Evolutionary conservation across 2,888 invertebrate species (phyloP).

Genomic region (Lepetodrilus schrolli): DNA sequence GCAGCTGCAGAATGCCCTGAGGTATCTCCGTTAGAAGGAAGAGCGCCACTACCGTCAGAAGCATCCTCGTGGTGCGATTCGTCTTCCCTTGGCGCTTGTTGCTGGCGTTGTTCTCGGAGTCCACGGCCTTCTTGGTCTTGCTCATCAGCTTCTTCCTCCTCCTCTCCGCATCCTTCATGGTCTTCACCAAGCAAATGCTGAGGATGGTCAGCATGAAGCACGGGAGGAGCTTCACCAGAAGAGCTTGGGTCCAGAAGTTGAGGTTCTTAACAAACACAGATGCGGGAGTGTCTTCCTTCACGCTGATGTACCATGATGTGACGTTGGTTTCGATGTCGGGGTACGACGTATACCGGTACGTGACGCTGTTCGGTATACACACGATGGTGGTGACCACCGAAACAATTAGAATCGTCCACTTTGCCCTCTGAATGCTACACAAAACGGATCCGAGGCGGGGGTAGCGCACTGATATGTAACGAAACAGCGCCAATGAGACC

Average conservation of each 20-base stretch:
- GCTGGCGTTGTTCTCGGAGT: no score
- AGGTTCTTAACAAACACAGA: slow-evolving; percentile 76
- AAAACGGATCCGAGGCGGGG: slow-evolving; percentile 87
- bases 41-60: slow-evolving; percentile 88
- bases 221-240: slow-evolving; percentile 92
- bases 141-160: slow-evolving; percentile 65
- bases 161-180: slow-evolving; percentile 74
- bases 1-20: slow-evolving; percentile 83
- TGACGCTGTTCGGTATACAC: slow-evolving; percentile 75
- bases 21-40: slow-evolving; percentile 93
- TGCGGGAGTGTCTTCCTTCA: slow-evolving; percentile 74
- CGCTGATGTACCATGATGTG: slow-evolving; percentile 76
- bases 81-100: slow-evolving; percentile 67
- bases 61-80: slow-evolving; percentile 90
- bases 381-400: slow-evolving; percentile 67
- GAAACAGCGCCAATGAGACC: slow-evolving; percentile 93
- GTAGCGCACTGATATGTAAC: slow-evolving; percentile 79
- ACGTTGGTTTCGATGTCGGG: slow-evolving; percentile 44
- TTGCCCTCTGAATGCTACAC: slow-evolving; percentile 88
- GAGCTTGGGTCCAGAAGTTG: slow-evolving; percentile 94
- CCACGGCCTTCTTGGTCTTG: slow-evolving; percentile 51
- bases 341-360: slow-evolving; percentile 76
- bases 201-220: slow-evolving; percentile 88
- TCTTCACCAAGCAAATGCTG: slow-evolving; percentile 75
- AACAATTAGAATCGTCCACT: slow-evolving; percentile 83